Base-by-base conservation (phyloP, 2,797 vertebrate species). In the Enteromius afrohamiltoni region DNA sequence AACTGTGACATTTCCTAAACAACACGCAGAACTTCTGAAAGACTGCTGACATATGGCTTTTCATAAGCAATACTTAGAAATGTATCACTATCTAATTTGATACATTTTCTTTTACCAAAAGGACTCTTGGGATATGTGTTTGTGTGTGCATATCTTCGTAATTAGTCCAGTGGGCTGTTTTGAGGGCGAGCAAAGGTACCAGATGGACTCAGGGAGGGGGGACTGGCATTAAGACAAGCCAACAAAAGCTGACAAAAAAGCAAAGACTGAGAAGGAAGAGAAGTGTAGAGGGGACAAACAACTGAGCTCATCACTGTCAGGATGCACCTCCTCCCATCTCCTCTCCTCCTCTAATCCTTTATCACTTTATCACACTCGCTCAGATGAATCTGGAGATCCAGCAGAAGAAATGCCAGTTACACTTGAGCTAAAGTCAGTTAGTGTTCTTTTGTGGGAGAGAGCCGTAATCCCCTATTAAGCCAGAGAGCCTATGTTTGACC, bases 161-260 rank as follows among this genome's bases (percentile, higher is more conserved):
- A 96, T 95, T 95, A 95, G 94, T 93, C 94, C 93, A 91, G 92
- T 86, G 87, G 91, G 93, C 93, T 86, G 88, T 94, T 94, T 92
- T 92, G 91, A 86, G 89, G 91, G 90, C 88, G 91, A 89, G 92
- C 92, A 93, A 92, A 94, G 91, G 92, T 94, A 95, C 92, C 95
- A 96, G 95, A 96, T 96, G 95, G 95, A 95, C 94, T 90, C 91
- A 86, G 89, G 90, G 90, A 93, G 92, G 93, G 93, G 92, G 89
- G 91, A 73, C 60, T 85, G 86, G 86, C 79, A 70, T 89, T 90
- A 80, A 89, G 87, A 92, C 88, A 91, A 88, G 85, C 85, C 87
- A 92, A 90, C 80, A 91, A 90, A 91, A 91, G 83, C 68, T 86
- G 78, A 85, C 16, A 80, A 90, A 77, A 82, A 85, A 86, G 77